These are phyloP conservation scores for Aptenodytes forsteri DNA, from an alignment of 2,113 vertebrate genomes.

Conservation along the genomic window DNA sequence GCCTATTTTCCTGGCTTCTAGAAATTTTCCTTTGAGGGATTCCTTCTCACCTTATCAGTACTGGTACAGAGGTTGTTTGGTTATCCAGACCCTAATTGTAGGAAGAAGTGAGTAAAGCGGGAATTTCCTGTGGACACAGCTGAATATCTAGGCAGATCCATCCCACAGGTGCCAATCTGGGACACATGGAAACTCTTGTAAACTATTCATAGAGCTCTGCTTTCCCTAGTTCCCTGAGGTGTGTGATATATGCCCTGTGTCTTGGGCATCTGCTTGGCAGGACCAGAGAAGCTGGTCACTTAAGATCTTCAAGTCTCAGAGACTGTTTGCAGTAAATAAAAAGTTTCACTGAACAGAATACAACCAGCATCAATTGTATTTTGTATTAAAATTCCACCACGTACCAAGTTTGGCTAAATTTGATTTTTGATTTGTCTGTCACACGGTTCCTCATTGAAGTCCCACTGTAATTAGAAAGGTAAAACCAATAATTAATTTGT, in stretches of 20 bases:
- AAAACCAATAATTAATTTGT: background rate
- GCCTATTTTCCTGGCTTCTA: background rate
- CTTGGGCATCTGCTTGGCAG: background rate
- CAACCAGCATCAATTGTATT: background rate
- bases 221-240: background rate
- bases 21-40: background rate
- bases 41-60: background rate
- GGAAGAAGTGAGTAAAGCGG: slow-evolving; percentile 30
- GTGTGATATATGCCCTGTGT: background rate
- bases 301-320: background rate
- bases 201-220: background rate
- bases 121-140: background rate
- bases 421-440: background rate
- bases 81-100: slow-evolving; percentile 9
- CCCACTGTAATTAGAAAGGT: background rate
- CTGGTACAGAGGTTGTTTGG: background rate
- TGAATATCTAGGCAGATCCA: background rate
- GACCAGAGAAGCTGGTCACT: background rate
- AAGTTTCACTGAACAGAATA: background rate
- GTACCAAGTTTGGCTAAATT: background rate
- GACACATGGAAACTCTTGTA: background rate
- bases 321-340: background rate
- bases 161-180: background rate
- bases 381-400: background rate
- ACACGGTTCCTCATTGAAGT: background rate